Evolutionary conservation across 2,888 invertebrate species (phyloP).

Genomic region (Phengaris alcon): DNA sequence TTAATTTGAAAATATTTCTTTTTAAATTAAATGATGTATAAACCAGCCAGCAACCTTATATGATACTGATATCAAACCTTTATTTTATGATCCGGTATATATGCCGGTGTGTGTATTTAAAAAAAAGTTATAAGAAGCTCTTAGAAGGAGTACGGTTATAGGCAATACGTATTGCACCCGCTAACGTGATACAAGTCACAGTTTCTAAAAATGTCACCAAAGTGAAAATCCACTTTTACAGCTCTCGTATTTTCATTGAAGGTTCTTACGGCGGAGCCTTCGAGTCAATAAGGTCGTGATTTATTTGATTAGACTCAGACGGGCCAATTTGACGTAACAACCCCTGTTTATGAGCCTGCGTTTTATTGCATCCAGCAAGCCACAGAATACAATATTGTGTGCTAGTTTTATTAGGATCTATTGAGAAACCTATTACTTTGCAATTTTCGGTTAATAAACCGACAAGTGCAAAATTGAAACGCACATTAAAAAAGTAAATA

Average conservation of each 20-base stretch:
- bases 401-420: constrained; percentile 26
- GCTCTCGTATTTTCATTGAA: constrained; percentile 22
- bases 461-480: no score
- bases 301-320: constrained; percentile 53
- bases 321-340: constrained; percentile 50
- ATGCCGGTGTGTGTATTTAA: no score
- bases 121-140: no score
- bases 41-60: no score
- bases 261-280: constrained; percentile 8
- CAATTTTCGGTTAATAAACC: background rate
- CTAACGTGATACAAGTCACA: background rate
- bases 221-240: constrained; percentile 15
- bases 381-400: constrained; percentile 24
- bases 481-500: no score
- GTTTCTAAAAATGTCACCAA: background rate
- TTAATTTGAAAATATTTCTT: no score
- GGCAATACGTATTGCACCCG: background rate
- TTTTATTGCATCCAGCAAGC: constrained; percentile 49
- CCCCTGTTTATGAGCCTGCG: constrained; percentile 54
- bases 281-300: constrained; percentile 42
- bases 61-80: no score
- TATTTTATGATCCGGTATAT: no score
- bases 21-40: no score
- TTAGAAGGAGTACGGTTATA: background rate
- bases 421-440: background rate